Base-by-base conservation (phyloP, 2,113 vertebrate species). In the Pterocles gutturalis region DNA sequence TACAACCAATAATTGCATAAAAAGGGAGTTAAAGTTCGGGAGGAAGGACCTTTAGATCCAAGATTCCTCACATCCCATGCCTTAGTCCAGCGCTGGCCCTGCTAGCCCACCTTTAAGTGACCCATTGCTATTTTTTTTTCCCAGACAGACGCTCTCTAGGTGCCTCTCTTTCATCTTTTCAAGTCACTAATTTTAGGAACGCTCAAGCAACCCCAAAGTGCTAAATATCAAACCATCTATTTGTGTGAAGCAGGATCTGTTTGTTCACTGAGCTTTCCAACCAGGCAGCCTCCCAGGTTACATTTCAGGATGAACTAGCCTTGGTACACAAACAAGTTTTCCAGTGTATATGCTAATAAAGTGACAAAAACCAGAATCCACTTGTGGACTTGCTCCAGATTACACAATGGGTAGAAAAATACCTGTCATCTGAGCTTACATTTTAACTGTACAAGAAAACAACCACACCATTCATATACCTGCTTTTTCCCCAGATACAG, bases 341-440 rank as follows among this genome's bases (percentile, higher is more conserved):
- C 41, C 24, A 28, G 7, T 3, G 10, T 1, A 28, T 0, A 0
- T 11, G 46, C 66, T 29, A 84, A 62, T 54, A 71, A 93, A 83
- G 76, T 48, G 18, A n/a, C 49, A 90, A 72, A 87, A 41, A 13
- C 1, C 58, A 49, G 87, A 69, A 93, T 48, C n/a, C 65, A 60
- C 57, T 67, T 8, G 31, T 87, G 57, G 17, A 82, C 13, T 48
- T 67, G 28, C 38, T 48, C 43, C 26, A 36, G 14, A 33, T 81
- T 24, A 83, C 10, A 75, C 18, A 49, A 6, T 0, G 31, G 26
- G 22, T 48, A 77, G 31, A 64, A 81, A 89, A 85, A 54, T 21
- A 69, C 38, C 38, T 34, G 12, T 11, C 13, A 65, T 19, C 41
- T 69, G 24, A 85, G 53, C 24, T 49, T 60, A 72, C 10, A 18